phyloP scores from a whole-genome alignment of 2,797 vertebrate species.

The Paratrypauchen microcephalus region DNA sequence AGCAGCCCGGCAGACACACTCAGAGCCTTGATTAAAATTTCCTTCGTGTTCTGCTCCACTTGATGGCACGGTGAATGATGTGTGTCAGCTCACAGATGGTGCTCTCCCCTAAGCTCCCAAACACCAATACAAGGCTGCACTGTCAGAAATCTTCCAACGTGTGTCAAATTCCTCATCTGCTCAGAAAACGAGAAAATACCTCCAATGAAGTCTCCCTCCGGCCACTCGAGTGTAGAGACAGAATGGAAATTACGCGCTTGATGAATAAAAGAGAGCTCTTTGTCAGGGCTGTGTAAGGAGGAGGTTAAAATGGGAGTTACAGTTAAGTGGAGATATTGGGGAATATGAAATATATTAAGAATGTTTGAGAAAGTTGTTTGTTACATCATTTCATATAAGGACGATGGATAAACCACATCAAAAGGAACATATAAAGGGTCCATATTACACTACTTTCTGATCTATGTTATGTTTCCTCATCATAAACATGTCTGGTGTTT shows the following conservation, averaged over 20 bases:
- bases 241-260: slow-evolving; percentile 47
- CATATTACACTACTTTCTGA: too few species aligned
- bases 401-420: too few species aligned
- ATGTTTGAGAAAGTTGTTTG: neutral
- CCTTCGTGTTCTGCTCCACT: slow-evolving; percentile 65
- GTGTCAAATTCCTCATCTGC: slow-evolving; percentile 63
- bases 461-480: too few species aligned
- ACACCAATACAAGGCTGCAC: slow-evolving; percentile 24
- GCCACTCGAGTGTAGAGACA: slow-evolving; percentile 47
- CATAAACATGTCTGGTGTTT: too few species aligned
- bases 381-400: too few species aligned
- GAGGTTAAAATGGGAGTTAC: slow-evolving; percentile 20
- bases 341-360: neutral
- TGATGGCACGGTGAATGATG: slow-evolving; percentile 60
- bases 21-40: slow-evolving; percentile 78
- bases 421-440: too few species aligned
- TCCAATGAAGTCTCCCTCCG: slow-evolving; percentile 41
- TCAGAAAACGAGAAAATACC: slow-evolving; percentile 62
- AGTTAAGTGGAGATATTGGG: neutral
- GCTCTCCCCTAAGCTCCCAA: slow-evolving; percentile 22
- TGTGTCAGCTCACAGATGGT: slow-evolving; percentile 59
- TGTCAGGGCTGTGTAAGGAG: slow-evolving; percentile 31
- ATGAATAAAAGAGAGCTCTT: slow-evolving; percentile 35
- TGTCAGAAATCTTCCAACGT: slow-evolving; percentile 43
- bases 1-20: slow-evolving; percentile 49